Percentiles rank a stretch among this genome's conserved stretches.
These are phyloP conservation scores for Tachyglossus aculeatus DNA, from an alignment of 2,797 vertebrate genomes.

Conservation along the genomic window DNA sequence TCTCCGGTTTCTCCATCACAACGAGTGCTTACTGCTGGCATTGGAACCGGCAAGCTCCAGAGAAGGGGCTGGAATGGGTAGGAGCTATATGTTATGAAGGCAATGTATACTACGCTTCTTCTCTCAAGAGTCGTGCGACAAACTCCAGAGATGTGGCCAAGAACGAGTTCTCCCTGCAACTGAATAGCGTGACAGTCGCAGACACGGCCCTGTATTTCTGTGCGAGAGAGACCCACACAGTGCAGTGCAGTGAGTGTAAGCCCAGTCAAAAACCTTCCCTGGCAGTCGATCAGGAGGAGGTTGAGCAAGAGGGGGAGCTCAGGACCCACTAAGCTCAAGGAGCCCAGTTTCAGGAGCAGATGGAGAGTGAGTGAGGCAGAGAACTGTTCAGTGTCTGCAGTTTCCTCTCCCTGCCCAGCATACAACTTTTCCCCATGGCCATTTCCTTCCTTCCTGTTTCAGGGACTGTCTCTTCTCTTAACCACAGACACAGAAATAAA, in stretches of 20 bases:
- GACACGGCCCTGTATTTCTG: not conserved
- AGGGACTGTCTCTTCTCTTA: too few relatives aligned
- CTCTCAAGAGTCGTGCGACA: not conserved
- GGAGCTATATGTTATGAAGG: not conserved
- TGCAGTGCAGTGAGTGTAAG: too few relatives aligned
- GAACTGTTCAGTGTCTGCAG: too few relatives aligned
- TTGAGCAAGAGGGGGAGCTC: not conserved
- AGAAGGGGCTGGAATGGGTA: not conserved
- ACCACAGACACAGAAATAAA: too few relatives aligned
- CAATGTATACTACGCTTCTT: not conserved
- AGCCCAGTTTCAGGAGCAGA: not conserved
- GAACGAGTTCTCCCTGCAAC: too few relatives aligned
- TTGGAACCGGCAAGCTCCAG: not conserved
- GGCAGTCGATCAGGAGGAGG: too few relatives aligned
- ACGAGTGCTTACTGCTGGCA: not conserved
- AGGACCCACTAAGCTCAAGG: not conserved
- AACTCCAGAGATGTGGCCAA: not conserved
- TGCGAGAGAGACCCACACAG: too few relatives aligned
- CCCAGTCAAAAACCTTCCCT: too few relatives aligned
- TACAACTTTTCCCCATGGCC: too few relatives aligned
- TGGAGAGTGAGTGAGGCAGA: too few relatives aligned
- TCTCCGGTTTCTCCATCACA: not conserved
- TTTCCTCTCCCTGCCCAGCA: too few relatives aligned
- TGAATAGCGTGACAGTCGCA: not conserved
- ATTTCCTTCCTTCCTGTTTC: too few relatives aligned